Conservation (phyloP, 2,113 vertebrate genomes). For the Tauraco erythrolophus region DNA sequence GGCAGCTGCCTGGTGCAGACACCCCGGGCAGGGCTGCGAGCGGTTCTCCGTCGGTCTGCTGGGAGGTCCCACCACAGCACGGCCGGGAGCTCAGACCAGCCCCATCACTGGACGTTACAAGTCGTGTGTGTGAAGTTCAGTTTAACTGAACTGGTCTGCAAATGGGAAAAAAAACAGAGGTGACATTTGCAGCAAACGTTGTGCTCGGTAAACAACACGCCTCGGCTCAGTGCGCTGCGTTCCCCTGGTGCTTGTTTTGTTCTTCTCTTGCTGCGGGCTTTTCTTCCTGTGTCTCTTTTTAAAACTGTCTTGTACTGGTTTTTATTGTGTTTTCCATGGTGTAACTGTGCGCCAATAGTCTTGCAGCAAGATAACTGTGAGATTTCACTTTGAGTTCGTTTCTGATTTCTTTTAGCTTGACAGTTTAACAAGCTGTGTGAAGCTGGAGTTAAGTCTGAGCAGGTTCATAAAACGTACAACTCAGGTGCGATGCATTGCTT, state of each 20-base stretch:
- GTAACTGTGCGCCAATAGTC: background rate
- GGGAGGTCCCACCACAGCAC: background rate
- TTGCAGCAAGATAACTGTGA: background rate
- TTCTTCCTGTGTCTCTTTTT: background rate
- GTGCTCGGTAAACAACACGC: accelerated
- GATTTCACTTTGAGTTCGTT: background rate
- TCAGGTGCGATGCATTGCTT: background rate
- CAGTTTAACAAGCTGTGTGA: background rate
- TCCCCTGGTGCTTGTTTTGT: background rate
- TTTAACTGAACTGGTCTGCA: background rate
- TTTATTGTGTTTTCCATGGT: background rate
- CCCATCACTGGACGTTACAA: accelerated
- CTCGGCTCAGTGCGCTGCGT: accelerated
- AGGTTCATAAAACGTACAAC: background rate
- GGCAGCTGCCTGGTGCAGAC: background rate
- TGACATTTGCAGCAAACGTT: background rate
- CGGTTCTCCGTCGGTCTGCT: background rate
- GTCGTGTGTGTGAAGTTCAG: background rate
- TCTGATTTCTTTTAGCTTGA: background rate
- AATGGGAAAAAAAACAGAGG: background rate
- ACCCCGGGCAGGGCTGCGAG: background rate
- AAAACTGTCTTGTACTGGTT: background rate
- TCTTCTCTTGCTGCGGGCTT: background rate
- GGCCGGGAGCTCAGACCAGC: background rate
- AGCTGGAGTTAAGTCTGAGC: background rate